Evolutionary conservation across 1,140 invertebrate species (phyloP).

Genomic region (Chelonus insularis): DNA sequence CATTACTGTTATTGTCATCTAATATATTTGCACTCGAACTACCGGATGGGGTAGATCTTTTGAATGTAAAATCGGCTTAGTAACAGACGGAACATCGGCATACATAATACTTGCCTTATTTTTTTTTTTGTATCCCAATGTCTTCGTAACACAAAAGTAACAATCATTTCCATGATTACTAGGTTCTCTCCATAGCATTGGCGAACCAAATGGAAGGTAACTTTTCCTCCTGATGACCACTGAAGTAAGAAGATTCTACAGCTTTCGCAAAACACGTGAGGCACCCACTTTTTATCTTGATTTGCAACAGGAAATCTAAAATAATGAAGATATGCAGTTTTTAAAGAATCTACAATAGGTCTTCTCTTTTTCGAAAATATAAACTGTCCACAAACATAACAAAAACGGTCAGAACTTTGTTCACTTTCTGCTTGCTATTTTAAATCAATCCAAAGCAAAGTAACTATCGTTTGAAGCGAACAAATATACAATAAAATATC

Average conservation of each 20-base stretch:
- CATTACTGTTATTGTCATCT: too few species aligned
- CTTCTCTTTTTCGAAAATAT: neutral
- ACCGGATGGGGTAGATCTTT: neutral
- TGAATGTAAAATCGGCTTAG: neutral
- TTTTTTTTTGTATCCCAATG: constrained; percentile 12
- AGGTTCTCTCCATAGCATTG: constrained; percentile 38
- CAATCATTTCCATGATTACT: constrained; percentile 35
- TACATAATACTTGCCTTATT: neutral
- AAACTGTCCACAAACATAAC: constrained; percentile 33
- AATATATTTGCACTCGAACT: too few species aligned
- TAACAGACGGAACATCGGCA: neutral
- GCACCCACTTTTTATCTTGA: constrained; percentile 34
- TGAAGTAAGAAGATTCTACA: constrained; percentile 25
- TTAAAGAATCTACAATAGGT: neutral
- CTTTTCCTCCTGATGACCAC: too few species aligned
- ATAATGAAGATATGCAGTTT: constrained; percentile 26
- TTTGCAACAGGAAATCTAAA: constrained; percentile 27
- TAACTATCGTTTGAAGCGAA: too few species aligned
- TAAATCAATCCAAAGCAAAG: too few species aligned
- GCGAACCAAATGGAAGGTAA: constrained; percentile 35
- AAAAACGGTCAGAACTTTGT: too few species aligned
- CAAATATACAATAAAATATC: too few species aligned
- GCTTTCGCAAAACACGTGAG: constrained; percentile 21
- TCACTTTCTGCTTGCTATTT: too few species aligned
- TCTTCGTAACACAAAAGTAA: constrained; percentile 33